These are phyloP conservation scores for Acromyrmex heyeri DNA, from an alignment of 1,140 invertebrate genomes.

Conservation along the genomic window DNA sequence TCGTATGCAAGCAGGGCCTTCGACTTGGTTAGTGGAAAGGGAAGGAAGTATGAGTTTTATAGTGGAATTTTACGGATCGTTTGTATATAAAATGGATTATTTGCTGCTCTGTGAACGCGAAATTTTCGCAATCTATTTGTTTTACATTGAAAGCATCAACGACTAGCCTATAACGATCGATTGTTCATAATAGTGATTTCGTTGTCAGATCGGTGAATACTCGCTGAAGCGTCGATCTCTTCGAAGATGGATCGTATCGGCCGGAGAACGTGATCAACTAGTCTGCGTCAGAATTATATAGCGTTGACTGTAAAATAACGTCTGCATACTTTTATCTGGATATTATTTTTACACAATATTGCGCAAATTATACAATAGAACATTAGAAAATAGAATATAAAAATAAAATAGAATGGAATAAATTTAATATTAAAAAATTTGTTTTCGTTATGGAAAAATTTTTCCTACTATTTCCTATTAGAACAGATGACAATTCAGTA, in stretches of 20 bases:
- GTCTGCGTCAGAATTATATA: not conserved
- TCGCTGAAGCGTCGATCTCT: constrained; percentile 17
- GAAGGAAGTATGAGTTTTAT: constrained; percentile 51
- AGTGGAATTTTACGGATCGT: constrained; percentile 23
- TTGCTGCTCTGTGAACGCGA: constrained; percentile 52
- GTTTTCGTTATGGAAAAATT: not conserved
- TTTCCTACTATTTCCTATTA: not conserved
- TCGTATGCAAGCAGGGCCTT: constrained; percentile 48
- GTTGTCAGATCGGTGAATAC: constrained; percentile 1
- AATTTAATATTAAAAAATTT: not conserved
- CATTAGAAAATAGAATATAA: not conserved
- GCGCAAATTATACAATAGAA: not conserved
- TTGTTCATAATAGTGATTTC: constrained; percentile 18
- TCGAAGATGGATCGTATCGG: not conserved
- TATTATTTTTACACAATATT: not conserved
- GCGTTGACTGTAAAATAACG: not conserved
- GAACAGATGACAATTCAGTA: not conserved
- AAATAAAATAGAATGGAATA: not conserved
- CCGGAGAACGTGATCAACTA: not conserved
- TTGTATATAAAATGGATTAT: constrained; percentile 10
- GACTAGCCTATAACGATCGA: not conserved
- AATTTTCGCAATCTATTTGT: constrained; percentile 60
- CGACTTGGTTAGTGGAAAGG: constrained; percentile 9
- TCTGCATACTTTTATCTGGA: not conserved
- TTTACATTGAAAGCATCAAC: constrained; percentile 62